phyloP scores from a whole-genome alignment of 2,113 vertebrate genomes.

The Geococcyx californianus region DNA sequence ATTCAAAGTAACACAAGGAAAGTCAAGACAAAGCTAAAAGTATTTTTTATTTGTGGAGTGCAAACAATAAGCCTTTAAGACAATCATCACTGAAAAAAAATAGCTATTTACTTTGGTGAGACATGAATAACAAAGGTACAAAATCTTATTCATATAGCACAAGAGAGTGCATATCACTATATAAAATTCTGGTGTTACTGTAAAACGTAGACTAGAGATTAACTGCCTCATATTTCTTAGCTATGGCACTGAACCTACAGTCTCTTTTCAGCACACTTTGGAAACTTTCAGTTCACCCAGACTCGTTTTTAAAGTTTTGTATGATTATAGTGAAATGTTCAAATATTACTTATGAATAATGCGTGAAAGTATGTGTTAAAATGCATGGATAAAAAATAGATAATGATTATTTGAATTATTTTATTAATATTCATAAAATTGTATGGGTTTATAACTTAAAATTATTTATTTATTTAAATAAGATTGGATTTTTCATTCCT shows the following conservation, averaged over 20 bases:
- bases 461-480: background rate
- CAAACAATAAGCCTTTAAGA: background rate
- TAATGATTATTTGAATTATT: background rate
- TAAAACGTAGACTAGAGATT: background rate
- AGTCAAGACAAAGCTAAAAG: background rate
- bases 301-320: background rate
- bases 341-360: background rate
- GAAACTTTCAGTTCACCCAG: background rate
- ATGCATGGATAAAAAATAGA: background rate
- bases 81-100: background rate
- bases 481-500: background rate
- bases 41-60: background rate
- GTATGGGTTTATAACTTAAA: rapidly evolving
- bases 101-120: background rate
- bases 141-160: background rate
- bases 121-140: background rate
- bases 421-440: background rate
- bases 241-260: background rate
- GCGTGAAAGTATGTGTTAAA: background rate
- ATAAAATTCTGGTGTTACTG: background rate
- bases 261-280: background rate
- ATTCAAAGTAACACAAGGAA: background rate
- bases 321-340: background rate
- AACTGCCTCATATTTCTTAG: background rate
- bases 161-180: background rate